These are phyloP conservation scores for Rhinophrynus dorsalis DNA, from an alignment of 2,797 vertebrate species.

Conservation along the genomic window DNA sequence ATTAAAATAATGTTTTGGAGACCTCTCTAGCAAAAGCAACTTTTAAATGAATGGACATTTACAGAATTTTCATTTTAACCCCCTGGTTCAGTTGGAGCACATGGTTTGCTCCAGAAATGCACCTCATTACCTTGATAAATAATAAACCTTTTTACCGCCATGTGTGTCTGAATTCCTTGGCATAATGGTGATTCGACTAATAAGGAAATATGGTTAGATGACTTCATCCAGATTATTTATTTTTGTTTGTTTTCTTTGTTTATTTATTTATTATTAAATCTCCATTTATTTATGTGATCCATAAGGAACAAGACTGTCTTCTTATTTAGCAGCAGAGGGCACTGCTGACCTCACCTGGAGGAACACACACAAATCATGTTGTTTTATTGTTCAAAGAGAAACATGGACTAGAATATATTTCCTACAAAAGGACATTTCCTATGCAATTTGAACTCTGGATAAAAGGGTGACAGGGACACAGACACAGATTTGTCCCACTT, in stretches of 20 bases:
- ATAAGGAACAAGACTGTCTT: background rate
- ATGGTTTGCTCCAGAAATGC: too few species aligned
- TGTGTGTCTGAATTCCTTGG: background rate
- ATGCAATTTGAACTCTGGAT: background rate
- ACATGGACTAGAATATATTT: background rate
- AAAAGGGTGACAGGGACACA: background rate
- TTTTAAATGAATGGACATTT: too few species aligned
- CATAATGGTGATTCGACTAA: background rate
- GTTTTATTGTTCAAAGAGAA: constrained; percentile 1
- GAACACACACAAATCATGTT: too few species aligned
- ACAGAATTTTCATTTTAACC: too few species aligned
- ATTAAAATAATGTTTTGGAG: too few species aligned
- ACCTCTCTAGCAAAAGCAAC: too few species aligned
- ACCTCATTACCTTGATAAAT: too few species aligned
- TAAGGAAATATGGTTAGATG: background rate
- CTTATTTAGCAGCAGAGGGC: constrained; percentile 24
- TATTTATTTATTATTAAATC: too few species aligned
- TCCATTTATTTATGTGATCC: background rate
- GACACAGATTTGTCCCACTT: too few species aligned
- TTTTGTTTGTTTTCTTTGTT: too few species aligned
- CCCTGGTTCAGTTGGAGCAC: too few species aligned
- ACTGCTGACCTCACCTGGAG: constrained; percentile 32
- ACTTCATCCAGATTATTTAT: too few species aligned
- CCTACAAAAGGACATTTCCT: background rate
- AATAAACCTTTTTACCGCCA: background rate